Percentiles rank a stretch among this genome's conserved stretches.
Conservation (phyloP, 2,888 invertebrate genomes). For the Ectemnius continuus region DNA sequence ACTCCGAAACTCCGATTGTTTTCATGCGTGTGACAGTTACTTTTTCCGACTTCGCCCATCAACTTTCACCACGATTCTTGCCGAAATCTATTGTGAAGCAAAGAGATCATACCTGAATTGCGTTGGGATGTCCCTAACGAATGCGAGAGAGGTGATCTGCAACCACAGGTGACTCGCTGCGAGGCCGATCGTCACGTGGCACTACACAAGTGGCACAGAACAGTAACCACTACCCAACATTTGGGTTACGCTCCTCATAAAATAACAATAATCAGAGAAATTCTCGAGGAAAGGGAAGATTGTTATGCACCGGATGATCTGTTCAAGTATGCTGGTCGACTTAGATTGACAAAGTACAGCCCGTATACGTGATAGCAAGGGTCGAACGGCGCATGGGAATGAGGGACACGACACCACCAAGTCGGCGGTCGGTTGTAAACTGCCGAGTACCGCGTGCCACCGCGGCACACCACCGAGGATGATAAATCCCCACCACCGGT, state of each 20-base stretch:
- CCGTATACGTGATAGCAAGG: conserved; percentile 3
- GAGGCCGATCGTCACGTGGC: conserved; percentile 53
- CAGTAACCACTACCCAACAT: conserved; percentile 45
- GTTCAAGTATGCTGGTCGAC: neutral
- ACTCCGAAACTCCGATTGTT: no score
- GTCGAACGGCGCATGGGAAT: conserved; percentile 18
- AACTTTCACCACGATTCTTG: no score
- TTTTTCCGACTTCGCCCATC: no score
- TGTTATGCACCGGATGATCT: neutral
- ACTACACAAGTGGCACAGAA: conserved; percentile 58
- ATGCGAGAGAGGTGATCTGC: conserved; percentile 1
- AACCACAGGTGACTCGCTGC: conserved; percentile 12
- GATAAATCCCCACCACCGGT: conserved; percentile 60
- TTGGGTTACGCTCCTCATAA: conserved; percentile 16
- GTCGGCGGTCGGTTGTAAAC: conserved; percentile 75
- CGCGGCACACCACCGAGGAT: conserved; percentile 73
- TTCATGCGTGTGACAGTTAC: no score
- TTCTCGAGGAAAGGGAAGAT: neutral
- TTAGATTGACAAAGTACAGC: neutral
- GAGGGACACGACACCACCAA: conserved; percentile 62
- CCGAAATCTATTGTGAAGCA: no score
- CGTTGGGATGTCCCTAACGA: no score
- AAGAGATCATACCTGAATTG: no score
- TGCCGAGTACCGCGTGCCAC: conserved; percentile 77
- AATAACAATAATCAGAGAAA: neutral